Conservation (phyloP, 2,113 vertebrate genomes). For the Hipposideros armiger region DNA sequence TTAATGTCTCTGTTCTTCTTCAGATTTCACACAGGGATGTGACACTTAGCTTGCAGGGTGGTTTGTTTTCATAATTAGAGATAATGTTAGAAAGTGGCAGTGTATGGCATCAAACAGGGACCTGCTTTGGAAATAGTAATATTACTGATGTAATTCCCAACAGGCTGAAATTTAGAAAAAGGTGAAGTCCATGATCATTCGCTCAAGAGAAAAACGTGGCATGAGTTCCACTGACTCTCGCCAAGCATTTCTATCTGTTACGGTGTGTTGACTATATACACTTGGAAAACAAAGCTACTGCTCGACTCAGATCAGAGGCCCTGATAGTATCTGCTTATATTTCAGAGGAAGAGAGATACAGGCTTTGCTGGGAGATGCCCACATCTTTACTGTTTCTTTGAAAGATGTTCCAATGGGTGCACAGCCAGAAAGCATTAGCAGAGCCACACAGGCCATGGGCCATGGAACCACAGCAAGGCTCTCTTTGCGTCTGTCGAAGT, state of each 20-base stretch:
- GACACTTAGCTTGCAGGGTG: not conserved
- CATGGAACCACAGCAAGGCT: not conserved
- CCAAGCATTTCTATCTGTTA: not conserved
- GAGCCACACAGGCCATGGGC: not conserved
- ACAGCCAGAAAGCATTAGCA: not conserved
- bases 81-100: not conserved
- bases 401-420: not conserved
- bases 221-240: not conserved
- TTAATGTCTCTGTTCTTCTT: not conserved
- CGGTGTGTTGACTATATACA: not conserved
- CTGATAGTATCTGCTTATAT: not conserved
- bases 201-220: not conserved
- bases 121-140: not conserved
- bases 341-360: not conserved
- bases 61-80: constrained; percentile 1
- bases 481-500: not conserved
- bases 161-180: not conserved
- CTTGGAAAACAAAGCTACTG: not conserved
- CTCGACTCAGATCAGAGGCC: not conserved
- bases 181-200: not conserved
- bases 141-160: not conserved
- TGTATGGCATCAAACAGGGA: not conserved
- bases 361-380: not conserved
- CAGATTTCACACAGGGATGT: not conserved
- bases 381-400: not conserved